A percentile compares a stretch with the other conserved stretches of the same genome.
These are phyloP conservation scores for Tragelaphus scriptus DNA, from an alignment of 2,113 vertebrate species.

Conservation along the genomic window DNA sequence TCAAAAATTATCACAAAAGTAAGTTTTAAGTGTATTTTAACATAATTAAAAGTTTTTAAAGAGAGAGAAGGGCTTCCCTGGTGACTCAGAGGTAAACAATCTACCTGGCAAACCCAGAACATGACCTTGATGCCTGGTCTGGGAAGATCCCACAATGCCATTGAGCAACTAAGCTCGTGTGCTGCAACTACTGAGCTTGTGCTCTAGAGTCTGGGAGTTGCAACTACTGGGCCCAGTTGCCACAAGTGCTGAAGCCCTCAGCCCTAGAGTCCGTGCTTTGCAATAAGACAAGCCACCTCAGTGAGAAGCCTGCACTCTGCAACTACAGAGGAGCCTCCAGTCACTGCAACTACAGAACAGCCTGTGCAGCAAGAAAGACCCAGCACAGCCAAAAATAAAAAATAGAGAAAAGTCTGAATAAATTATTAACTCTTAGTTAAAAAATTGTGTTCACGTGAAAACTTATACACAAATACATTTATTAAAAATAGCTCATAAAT, in stretches of 20 bases:
- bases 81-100: background rate
- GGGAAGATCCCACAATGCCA: background rate
- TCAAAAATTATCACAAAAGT: background rate
- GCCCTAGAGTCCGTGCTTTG: background rate
- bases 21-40: background rate
- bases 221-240: background rate
- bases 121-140: background rate
- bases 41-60: background rate
- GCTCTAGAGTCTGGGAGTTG: background rate
- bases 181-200: background rate
- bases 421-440: background rate
- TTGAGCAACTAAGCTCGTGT: background rate
- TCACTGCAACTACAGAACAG: background rate
- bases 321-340: background rate
- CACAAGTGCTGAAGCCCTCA: background rate
- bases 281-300: background rate
- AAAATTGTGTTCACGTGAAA: background rate
- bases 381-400: background rate
- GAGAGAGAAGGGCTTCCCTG: background rate
- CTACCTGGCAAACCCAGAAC: background rate
- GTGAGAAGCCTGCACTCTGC: background rate
- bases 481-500: background rate
- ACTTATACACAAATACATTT: background rate
- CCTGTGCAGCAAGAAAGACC: background rate
- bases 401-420: background rate